Base-by-base conservation (phyloP, 2,888 invertebrate species). In the Julus scandinavius region DNA sequence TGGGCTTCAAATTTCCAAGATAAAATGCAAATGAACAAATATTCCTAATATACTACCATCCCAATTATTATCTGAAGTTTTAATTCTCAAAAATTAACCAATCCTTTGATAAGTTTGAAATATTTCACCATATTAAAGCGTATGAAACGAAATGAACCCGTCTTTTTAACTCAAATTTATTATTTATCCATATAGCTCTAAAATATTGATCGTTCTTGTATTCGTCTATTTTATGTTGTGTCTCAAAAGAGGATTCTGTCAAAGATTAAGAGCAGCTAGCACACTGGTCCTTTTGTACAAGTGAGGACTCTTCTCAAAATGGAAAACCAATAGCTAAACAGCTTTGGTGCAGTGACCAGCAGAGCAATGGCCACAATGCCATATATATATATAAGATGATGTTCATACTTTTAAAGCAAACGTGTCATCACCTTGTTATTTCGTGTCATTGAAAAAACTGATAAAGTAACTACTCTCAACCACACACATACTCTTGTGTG, bases 391-490 rank as follows among this genome's bases (percentile, higher is more conserved):
- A n/a, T n/a, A 7, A 15, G 20, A 20, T 20, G 63, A 72, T n/a
- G 72, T 29, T 29, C 72, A 20, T 72, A 72, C 9, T 63, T 2
- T 20, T 20, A 20, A 58, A 63, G 63, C 20, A n/a, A 63, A 63
- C 63, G 72, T 72, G 29, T 29, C 72, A 29, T 72, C 72, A 72
- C 29, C 72, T 72, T 29, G 72, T 29, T 72, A 72, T 72, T 72
- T 29, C n/a, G 72, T 72, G 29, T 29, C 29, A 72, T 29, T 72
- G 72, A n/a, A 20, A 72, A 29, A 7, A 29, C 29, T 20, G 72
- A 72, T 72, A 72, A 72, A 29, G 20, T 72, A 72, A 72, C 72
- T 29, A 72, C 72, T 72, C 29, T 72, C 72, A 72, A 72, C 72
- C 72, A 72, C 72, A 11, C 20, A n/a, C n/a, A n/a, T n/a, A n/a